Evolutionary conservation across 1,140 invertebrate species (phyloP).

Genomic region (Lethrus apterus): DNA sequence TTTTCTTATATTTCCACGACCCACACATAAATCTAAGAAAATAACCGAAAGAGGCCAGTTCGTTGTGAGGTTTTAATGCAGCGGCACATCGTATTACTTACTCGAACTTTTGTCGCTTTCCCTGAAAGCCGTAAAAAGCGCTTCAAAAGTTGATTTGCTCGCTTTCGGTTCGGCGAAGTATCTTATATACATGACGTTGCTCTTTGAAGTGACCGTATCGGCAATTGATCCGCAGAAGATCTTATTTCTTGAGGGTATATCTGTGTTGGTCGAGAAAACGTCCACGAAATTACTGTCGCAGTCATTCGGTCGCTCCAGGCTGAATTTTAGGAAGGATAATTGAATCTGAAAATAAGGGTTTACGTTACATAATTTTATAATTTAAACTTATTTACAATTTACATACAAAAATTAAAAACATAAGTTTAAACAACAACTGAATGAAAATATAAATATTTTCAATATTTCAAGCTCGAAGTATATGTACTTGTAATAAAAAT

Average conservation of each 20-base stretch:
- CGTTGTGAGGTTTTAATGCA: too few species aligned
- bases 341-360: conserved; percentile 68
- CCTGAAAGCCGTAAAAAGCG: conserved; percentile 65
- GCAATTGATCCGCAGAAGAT: conserved; percentile 76
- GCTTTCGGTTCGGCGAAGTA: conserved; percentile 60
- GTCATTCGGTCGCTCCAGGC: conserved; percentile 67
- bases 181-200: conserved; percentile 59
- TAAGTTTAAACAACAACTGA: too few species aligned
- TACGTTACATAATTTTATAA: too few species aligned
- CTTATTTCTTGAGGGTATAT: conserved; percentile 51
- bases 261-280: conserved; percentile 60
- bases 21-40: too few species aligned
- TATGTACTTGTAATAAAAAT: too few species aligned
- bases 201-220: conserved; percentile 53
- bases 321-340: conserved; percentile 60
- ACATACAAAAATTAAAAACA: not conserved
- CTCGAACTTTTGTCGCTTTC: conserved; percentile 46
- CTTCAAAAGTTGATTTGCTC: conserved; percentile 59
- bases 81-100: too few species aligned
- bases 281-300: conserved; percentile 78
- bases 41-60: too few species aligned
- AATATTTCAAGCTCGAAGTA: too few species aligned
- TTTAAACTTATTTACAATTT: too few species aligned
- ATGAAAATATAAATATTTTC: too few species aligned
- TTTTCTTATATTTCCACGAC: too few species aligned